Evolutionary conservation across 2,888 invertebrate species (phyloP).

Genomic region (Synergus umbraculus): DNA sequence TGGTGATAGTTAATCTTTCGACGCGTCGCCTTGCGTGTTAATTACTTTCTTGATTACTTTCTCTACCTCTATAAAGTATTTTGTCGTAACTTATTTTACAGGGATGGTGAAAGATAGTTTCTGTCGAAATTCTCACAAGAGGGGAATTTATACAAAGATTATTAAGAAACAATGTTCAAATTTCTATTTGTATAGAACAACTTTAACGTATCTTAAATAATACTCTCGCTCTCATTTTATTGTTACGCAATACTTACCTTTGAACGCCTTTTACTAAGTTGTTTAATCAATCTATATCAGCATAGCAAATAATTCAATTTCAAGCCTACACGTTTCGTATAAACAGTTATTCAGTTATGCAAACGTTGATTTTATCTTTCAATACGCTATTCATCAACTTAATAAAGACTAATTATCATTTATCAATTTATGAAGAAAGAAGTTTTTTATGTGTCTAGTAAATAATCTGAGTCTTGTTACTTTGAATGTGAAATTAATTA

Average conservation of each 20-base stretch:
- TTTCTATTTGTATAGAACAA: neutral
- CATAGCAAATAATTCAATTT: neutral
- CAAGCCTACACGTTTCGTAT: neutral
- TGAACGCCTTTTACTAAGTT: neutral
- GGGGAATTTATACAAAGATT: neutral
- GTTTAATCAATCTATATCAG: neutral
- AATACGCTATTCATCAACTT: no score
- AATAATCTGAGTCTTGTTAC: neutral
- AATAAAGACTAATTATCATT: neutral
- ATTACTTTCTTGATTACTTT: conserved; percentile 43
- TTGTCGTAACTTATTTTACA: conserved; percentile 9
- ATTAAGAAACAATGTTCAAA: neutral
- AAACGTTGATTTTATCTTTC: neutral
- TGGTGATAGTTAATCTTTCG: conserved; percentile 45
- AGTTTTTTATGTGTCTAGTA: neutral
- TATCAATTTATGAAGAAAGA: neutral
- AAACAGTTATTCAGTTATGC: neutral
- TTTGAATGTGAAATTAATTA: neutral
- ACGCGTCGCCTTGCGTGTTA: conserved; percentile 54
- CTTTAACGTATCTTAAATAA: no score
- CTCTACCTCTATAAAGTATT: conserved; percentile 7
- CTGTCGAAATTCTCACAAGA: neutral
- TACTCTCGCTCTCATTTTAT: neutral
- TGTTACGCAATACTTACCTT: neutral
- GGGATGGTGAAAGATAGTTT: neutral